Base-by-base conservation (phyloP, 2,888 invertebrate genomes). In the Lithophane leautieri region DNA sequence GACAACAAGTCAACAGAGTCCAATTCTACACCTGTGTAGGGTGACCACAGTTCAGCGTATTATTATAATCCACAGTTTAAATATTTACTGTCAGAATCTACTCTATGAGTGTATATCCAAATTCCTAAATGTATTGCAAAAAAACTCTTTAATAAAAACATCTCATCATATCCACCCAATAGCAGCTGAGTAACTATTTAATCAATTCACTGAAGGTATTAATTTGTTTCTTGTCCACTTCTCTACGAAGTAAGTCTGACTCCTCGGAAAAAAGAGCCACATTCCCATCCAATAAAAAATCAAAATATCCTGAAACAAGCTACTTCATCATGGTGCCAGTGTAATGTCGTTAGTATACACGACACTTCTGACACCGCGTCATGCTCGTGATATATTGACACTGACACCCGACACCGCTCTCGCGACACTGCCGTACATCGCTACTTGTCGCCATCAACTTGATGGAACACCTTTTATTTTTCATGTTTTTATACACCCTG, bases 391-490 rank as follows among this genome's bases (percentile, higher is more conserved):
- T 73, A 62, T 81, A 83, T 81, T 65, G 81, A 70, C 81, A 52
- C 68, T 63, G 84, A 72, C 82, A 83, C 60, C 42, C 58, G 67
- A 81, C 81, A 65, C 81, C 47, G 81, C 81, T 79, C 83, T 83
- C 72, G 66, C 70, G 83, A 84, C 83, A 77, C 72, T 52, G 68
- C 72, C 71, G 70, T 66, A 75, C 82, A 77, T 73, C 70, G 82
- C 66, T 68, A 77, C 77, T 76, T 77, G 77, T 73, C 81, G 65
- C 52, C 72, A 78, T 83, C 65, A 78, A 81, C 50, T 69, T 83
- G 82, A 83, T 83, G 75, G 84, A 84, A 84, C 73, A 78, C 73
- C 61, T 82, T 81, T 83, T 81, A 78, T 83, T 73, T 83, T 83
- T 77, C 70, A 62, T 25, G 44, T 73, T 83, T 83, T 82, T 78